A percentile compares a stretch with the other conserved stretches of the same genome.
These are phyloP conservation scores for Leptopilina boulardi DNA, from an alignment of 1,140 invertebrate genomes.

Conservation along the genomic window DNA sequence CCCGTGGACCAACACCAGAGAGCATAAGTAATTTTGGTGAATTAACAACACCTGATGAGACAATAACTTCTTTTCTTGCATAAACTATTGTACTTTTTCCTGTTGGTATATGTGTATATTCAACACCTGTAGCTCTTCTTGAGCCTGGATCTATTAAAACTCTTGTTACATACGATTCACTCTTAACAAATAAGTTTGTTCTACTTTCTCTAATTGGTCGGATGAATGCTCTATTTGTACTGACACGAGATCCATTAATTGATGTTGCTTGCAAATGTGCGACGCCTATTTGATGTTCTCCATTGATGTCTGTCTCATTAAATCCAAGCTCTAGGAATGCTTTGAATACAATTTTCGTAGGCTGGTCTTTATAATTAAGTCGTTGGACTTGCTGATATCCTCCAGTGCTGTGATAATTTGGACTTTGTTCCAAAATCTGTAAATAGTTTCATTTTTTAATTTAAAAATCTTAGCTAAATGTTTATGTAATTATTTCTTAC, in stretches of 20 bases:
- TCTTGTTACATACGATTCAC: conserved; percentile 81
- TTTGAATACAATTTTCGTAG: neutral
- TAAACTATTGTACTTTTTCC: neutral
- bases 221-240: conserved; percentile 83
- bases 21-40: neutral
- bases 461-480: too few species aligned
- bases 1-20: neutral
- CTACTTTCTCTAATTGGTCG: conserved; percentile 80
- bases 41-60: neutral
- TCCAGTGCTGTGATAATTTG: neutral
- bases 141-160: conserved; percentile 82
- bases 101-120: neutral
- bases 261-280: conserved; percentile 81
- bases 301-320: conserved; percentile 63
- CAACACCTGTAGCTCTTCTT: conserved; percentile 79
- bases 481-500: neutral
- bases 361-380: neutral
- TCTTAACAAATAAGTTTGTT: conserved; percentile 82
- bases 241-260: conserved; percentile 80
- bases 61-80: neutral
- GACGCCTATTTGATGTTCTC: conserved; percentile 78
- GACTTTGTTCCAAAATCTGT: neutral
- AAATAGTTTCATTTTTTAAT: neutral
- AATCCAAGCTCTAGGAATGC: neutral
- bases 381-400: neutral